Evolutionary conservation across 2,888 invertebrate genomes (phyloP), one percentile per base, ranked within the genome.

Genomic region (Agapostemon virescens): DNA sequence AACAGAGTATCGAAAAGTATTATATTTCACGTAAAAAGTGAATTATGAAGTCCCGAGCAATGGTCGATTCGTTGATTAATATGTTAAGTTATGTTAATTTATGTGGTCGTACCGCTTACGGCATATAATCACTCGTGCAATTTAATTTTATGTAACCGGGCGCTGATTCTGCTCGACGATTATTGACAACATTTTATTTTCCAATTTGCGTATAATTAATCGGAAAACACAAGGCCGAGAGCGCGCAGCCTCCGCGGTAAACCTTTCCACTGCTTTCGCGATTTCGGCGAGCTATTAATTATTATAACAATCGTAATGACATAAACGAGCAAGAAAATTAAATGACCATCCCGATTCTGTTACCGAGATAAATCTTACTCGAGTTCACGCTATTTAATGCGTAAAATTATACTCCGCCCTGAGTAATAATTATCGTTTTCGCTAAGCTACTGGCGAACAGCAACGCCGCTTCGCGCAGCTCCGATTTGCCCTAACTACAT

Each of bases 81-180:
- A 77, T 72, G 66, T 58, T 72, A 77, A 67, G 52, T 58, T 64
- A 77, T 67, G 66, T 58, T 77, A 67, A 72, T 72, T 72, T 72
- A 67, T 71, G 67, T 72, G 33, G 40, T 55, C 17, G 63, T 42
- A 38, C 45, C 33, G 42, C 26, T 36, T 36, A 45, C 17, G 49
- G 26, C 42, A 30, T 49, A 69, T 68, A 74, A 69, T 74, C 68
- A 68, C 45, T 15, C 42, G 55, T 45, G 42, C 36, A 68, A 58
- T 67, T 72, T 67, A 36, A 67, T 69, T 61, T 45, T n/a, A 42
- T 42, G 36, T 58, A 58, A 58, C 33, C n/a, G 64, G 20, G 15
- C 30, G 26, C 5, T 26, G 26, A 26, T 42, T 5, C 42, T 58
- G 26, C 38, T 36, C 40, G 13, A 38, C 36, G 52, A 52, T 70